Conservation (phyloP, 1,140 invertebrate species). For the Aphelenchoides fujianensis region DNA sequence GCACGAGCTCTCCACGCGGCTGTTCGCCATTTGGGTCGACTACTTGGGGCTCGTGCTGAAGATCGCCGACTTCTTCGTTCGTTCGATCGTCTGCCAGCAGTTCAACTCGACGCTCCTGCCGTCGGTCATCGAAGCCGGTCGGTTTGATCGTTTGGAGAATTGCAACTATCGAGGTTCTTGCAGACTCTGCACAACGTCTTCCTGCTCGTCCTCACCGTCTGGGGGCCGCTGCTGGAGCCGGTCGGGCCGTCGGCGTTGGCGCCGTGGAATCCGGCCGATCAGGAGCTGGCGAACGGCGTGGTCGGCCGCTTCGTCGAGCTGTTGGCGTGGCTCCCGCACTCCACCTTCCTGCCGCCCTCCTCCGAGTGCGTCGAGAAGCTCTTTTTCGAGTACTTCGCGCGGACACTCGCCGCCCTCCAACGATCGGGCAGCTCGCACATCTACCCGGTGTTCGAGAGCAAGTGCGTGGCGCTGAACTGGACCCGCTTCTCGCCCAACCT, state of each 20-base stretch:
- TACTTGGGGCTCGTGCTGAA: slow-evolving; percentile 34
- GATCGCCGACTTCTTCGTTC: slow-evolving; percentile 42
- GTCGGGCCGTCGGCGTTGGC: slow-evolving; percentile 25
- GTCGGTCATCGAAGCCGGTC: slow-evolving; percentile 39
- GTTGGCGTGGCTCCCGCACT: slow-evolving; percentile 43
- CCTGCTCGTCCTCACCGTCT: slow-evolving; percentile 7
- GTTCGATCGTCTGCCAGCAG: slow-evolving; percentile 20
- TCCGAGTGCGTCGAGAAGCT: slow-evolving; percentile 36
- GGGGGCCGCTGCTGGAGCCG: slow-evolving; percentile 37
- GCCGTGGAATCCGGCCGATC: slow-evolving; percentile 33
- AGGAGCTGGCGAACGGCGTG: slow-evolving; percentile 21
- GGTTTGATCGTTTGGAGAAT: not conserved
- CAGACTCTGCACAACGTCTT: slow-evolving; percentile 1
- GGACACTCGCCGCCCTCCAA: slow-evolving; percentile 23
- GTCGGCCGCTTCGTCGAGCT: slow-evolving; percentile 34
- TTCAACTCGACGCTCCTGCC: slow-evolving; percentile 31
- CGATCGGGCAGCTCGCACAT: slow-evolving; percentile 36
- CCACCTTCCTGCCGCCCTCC: slow-evolving; percentile 41
- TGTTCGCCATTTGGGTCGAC: slow-evolving; percentile 39
- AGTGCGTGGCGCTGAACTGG: slow-evolving; percentile 37
- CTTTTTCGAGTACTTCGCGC: slow-evolving; percentile 43
- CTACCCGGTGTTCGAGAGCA: slow-evolving; percentile 40
- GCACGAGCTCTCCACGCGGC: slow-evolving; percentile 29
- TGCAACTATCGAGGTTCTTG: not conserved
- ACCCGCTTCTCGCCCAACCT: slow-evolving; percentile 45